These are phyloP conservation scores for Quiscalus mexicanus DNA, from an alignment of 2,113 vertebrate genomes.

Conservation along the genomic window DNA sequence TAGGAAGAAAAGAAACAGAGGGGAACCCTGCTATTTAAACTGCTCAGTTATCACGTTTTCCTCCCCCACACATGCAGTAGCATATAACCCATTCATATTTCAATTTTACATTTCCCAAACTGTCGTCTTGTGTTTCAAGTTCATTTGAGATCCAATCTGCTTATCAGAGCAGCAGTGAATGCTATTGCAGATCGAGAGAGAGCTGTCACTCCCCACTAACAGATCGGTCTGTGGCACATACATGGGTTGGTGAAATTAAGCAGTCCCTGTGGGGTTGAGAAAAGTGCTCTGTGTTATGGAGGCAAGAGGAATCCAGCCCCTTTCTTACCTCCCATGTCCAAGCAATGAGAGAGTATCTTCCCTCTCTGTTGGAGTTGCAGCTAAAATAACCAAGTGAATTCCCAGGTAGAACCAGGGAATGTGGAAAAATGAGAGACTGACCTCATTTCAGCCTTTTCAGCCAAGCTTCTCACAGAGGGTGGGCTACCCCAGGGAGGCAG, in stretches of 20 bases:
- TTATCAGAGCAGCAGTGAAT: constrained; percentile 33
- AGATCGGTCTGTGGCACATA: neutral
- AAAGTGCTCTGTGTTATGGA: neutral
- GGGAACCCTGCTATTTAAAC: constrained; percentile 63
- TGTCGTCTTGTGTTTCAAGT: constrained; percentile 57
- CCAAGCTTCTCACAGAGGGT: neutral
- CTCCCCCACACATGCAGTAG: constrained; percentile 26
- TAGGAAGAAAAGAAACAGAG: constrained; percentile 52
- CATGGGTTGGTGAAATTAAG: neutral
- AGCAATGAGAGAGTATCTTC: neutral
- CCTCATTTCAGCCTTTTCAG: neutral
- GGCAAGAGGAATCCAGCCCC: neutral
- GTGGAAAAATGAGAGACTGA: neutral
- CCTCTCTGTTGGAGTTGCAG: neutral
- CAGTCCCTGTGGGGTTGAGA: neutral
- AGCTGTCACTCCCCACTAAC: neutral
- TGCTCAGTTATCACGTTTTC: constrained; percentile 50
- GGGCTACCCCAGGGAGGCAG: neutral
- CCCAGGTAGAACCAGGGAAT: neutral
- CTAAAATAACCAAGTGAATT: neutral
- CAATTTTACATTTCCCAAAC: constrained; percentile 55
- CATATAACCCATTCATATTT: constrained; percentile 62
- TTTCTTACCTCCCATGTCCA: neutral
- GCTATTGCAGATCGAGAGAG: neutral
- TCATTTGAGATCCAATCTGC: constrained; percentile 60